A percentile compares a stretch with the other conserved stretches of the same genome.
phyloP scores from a whole-genome alignment of 1,140 invertebrate genomes.

The Bombus soroeensis region DNA sequence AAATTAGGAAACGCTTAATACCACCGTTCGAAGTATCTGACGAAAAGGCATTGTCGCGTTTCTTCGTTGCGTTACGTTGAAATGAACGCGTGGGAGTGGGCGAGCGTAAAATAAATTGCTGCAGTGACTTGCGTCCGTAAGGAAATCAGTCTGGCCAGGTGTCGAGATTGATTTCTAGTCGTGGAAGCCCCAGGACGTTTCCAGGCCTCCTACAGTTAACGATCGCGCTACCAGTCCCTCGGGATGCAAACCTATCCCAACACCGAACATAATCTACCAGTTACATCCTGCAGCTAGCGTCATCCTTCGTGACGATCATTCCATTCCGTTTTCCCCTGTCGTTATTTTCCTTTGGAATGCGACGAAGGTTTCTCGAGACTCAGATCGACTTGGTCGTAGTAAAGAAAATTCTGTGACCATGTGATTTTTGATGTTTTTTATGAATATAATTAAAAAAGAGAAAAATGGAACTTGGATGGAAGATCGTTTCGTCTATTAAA shows the following conservation, averaged over 20 bases:
- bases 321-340: too few relatives aligned
- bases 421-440: too few relatives aligned
- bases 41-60: too few relatives aligned
- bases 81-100: not conserved
- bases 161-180: slow-evolving; percentile 68
- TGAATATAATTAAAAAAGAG: too few relatives aligned
- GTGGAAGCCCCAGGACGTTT: slow-evolving; percentile 25
- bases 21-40: too few relatives aligned
- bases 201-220: slow-evolving; percentile 71
- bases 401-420: rapidly evolving
- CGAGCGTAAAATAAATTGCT: slow-evolving; percentile 29
- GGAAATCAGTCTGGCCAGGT: slow-evolving; percentile 58
- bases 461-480: too few relatives aligned
- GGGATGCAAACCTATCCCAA: slow-evolving; percentile 56
- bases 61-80: not conserved
- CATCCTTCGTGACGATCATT: too few relatives aligned
- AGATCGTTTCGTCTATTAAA: too few relatives aligned
- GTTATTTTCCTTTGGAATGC: too few relatives aligned
- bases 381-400: too few relatives aligned
- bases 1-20: not conserved
- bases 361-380: too few relatives aligned
- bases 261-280: slow-evolving; percentile 55
- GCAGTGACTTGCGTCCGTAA: slow-evolving; percentile 34
- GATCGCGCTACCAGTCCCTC: slow-evolving; percentile 58
- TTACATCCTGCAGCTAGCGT: slow-evolving; percentile 54